Conservation (phyloP, 2,888 invertebrate species). For the Cheilosia vulpina region DNA sequence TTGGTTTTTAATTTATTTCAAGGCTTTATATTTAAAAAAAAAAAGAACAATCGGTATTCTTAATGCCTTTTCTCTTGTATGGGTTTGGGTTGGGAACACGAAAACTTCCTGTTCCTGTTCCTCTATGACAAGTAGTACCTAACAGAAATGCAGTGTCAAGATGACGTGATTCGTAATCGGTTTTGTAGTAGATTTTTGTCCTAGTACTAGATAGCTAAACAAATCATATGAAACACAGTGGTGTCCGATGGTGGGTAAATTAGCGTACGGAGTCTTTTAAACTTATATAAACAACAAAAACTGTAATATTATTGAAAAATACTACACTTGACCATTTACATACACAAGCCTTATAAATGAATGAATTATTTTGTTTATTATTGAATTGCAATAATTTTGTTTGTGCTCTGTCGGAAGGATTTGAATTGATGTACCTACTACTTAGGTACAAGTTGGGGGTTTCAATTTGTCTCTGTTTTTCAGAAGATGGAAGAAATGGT, state of each 20-base stretch:
- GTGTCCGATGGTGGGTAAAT: neutral
- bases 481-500: too few relatives aligned
- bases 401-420: too few relatives aligned
- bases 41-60: neutral
- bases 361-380: too few relatives aligned
- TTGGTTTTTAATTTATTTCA: neutral
- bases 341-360: too few relatives aligned
- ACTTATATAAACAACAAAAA: too few relatives aligned
- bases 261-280: too few relatives aligned
- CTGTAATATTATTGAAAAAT: too few relatives aligned
- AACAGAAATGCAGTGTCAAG: constrained; percentile 19
- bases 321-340: too few relatives aligned
- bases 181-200: constrained; percentile 29
- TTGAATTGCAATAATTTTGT: too few relatives aligned
- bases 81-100: constrained; percentile 1
- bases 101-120: constrained; percentile 10
- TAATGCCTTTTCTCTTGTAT: neutral
- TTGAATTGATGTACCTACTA: too few relatives aligned
- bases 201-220: neutral
- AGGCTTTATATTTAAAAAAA: neutral
- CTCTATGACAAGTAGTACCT: neutral
- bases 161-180: constrained; percentile 29
- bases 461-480: too few relatives aligned
- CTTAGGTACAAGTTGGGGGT: too few relatives aligned
- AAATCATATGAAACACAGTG: neutral